A percentile compares a stretch with the other conserved stretches of the same genome.
Conservation (phyloP, 1,140 invertebrate species). For the Aphidius gifuensis region DNA sequence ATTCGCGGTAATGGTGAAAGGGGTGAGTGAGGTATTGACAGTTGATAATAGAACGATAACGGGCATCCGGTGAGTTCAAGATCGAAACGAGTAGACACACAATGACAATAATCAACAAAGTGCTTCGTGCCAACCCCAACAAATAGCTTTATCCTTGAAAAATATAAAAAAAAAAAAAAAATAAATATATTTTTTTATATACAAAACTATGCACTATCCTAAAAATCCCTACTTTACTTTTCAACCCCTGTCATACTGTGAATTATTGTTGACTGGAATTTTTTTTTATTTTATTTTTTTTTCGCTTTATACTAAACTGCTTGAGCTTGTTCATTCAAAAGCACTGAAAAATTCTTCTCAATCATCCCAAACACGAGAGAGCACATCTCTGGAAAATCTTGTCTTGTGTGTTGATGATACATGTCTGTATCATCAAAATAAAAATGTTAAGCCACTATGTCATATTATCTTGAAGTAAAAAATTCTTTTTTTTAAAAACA, state of each 20-base stretch:
- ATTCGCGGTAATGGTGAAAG: neutral
- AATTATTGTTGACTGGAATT: conserved; percentile 19
- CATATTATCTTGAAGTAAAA: no score
- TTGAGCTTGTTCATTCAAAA: no score
- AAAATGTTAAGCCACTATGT: no score
- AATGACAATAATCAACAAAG: conserved; percentile 49
- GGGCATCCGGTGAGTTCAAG: conserved; percentile 22
- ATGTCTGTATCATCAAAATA: neutral
- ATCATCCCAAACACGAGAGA: neutral
- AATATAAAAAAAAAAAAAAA: conserved; percentile 14
- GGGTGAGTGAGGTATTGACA: neutral
- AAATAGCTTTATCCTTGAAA: conserved; percentile 41
- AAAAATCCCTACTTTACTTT: conserved; percentile 11
- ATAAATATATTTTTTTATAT: conserved; percentile 7
- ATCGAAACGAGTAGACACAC: conserved; percentile 18
- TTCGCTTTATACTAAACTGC: no score
- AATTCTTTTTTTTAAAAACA: no score
- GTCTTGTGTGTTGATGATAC: conserved; percentile 10
- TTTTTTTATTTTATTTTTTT: neutral
- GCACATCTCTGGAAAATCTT: conserved; percentile 26
- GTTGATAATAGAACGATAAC: conserved; percentile 14
- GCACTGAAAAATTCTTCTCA: no score
- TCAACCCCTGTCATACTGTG: neutral
- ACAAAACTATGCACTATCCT: conserved; percentile 14
- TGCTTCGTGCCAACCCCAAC: conserved; percentile 41